A percentile compares a stretch with the other conserved stretches of the same genome.
phyloP scores from a whole-genome alignment of 2,888 invertebrate species.

The Rhabditoides inermis region DNA sequence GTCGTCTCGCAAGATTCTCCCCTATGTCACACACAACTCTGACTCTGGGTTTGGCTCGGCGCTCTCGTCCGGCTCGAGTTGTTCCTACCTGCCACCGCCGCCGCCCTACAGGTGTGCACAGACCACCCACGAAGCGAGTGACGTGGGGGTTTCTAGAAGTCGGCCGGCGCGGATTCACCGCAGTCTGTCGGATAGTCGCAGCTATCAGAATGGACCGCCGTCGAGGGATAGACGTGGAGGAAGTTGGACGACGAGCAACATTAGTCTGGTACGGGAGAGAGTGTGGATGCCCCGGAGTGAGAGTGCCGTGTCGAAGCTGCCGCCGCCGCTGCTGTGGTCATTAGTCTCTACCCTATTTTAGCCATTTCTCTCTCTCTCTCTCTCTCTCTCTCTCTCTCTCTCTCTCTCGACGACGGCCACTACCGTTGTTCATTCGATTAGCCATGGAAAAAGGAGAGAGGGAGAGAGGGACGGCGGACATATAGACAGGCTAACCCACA shows the following conservation, averaged over 20 bases:
- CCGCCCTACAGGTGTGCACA: constrained; percentile 39
- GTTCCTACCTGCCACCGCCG: constrained; percentile 48
- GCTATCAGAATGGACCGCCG: too few species aligned
- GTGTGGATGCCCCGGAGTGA: background rate
- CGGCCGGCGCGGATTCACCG: constrained; percentile 36
- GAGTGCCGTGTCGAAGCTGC: too few species aligned
- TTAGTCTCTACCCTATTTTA: too few species aligned
- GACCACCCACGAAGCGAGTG: too few species aligned
- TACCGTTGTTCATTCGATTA: background rate
- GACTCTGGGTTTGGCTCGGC: constrained; percentile 50
- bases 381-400: constrained; percentile 3
- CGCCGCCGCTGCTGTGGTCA: too few species aligned
- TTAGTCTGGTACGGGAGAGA: constrained; percentile 11
- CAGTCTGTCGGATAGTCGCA: constrained; percentile 33
- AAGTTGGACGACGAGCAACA: constrained; percentile 3
- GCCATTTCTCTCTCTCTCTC: too few species aligned
- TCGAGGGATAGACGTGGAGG: constrained; percentile 8
- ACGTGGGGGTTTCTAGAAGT: too few species aligned
- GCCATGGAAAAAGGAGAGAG: background rate
- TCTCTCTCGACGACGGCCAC: too few species aligned
- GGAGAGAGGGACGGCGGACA: background rate
- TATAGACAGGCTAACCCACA: background rate
- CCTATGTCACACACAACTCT: constrained; percentile 44
- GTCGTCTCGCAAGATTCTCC: constrained; percentile 30
- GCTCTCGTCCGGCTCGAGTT: constrained; percentile 38